Conservation (phyloP, 2,113 vertebrate genomes). For the Tiliqua scincoides region DNA sequence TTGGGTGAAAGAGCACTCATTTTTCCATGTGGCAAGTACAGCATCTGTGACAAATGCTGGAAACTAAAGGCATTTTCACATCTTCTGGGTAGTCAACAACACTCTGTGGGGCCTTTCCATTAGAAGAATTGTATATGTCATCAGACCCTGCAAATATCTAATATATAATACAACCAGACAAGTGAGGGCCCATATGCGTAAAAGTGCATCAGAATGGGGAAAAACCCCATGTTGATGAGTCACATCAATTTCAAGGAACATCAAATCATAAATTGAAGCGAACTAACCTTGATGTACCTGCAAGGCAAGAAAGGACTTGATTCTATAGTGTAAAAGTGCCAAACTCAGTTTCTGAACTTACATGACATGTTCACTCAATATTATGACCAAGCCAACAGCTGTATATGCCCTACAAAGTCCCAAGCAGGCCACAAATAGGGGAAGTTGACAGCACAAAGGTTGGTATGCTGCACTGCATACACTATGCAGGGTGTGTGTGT, state of each 20-base stretch:
- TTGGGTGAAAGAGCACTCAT: not conserved
- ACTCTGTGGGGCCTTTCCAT: not conserved
- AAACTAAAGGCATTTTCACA: not conserved
- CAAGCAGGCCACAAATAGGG: not conserved
- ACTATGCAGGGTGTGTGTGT: not conserved
- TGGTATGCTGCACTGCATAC: not conserved
- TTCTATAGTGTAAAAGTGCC: not conserved
- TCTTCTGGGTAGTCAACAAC: not conserved
- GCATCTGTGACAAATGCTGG: not conserved
- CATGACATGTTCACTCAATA: not conserved
- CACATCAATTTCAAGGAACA: not conserved
- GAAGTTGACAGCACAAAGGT: not conserved
- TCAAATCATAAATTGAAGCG: not conserved
- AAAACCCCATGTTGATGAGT: not conserved
- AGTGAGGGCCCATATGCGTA: not conserved
- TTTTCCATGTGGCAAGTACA: not conserved
- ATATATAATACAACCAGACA: not conserved
- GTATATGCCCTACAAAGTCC: too few species aligned
- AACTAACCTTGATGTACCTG: not conserved
- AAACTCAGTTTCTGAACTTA: not conserved
- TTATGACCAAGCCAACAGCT: not conserved
- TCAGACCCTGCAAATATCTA: not conserved
- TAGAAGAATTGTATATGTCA: not conserved
- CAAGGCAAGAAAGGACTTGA: not conserved
- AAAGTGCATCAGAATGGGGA: not conserved